phyloP scores from a whole-genome alignment of 2,797 vertebrate species.

The Etheostoma nigrum region DNA sequence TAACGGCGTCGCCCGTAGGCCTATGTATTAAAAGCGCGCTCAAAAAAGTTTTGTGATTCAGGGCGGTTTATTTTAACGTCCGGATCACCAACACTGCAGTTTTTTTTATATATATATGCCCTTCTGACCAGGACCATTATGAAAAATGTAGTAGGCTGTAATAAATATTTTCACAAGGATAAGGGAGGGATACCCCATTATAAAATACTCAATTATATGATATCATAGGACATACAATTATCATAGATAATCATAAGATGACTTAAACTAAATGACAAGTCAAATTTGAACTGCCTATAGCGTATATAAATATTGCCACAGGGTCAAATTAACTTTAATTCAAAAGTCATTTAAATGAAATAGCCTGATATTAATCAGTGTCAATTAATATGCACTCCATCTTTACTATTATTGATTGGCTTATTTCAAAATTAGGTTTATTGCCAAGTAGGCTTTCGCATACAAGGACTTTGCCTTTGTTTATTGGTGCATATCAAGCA shows the following conservation, averaged over 20 bases:
- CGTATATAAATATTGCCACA: neutral
- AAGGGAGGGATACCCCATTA: constrained; percentile 3
- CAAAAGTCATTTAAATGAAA: neutral
- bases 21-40: constrained; percentile 44
- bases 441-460: neutral
- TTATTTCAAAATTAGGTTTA: neutral
- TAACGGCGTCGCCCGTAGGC: constrained; percentile 27
- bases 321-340: constrained; percentile 1
- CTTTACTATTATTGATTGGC: neutral
- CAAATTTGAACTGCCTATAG: neutral
- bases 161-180: constrained; percentile 22
- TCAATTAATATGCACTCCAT: neutral
- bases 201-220: constrained; percentile 14
- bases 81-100: constrained; percentile 8
- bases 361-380: no score
- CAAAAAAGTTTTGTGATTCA: constrained; percentile 45
- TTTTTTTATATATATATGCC: neutral
- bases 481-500: neutral
- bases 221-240: constrained; percentile 3
- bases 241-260: neutral
- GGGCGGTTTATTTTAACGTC: constrained; percentile 53
- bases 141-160: constrained; percentile 1
- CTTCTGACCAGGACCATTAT: neutral
- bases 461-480: neutral
- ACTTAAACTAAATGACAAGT: constrained; percentile 3